These are phyloP conservation scores for Noctua pronuba DNA, from an alignment of 2,888 invertebrate genomes.

Conservation along the genomic window DNA sequence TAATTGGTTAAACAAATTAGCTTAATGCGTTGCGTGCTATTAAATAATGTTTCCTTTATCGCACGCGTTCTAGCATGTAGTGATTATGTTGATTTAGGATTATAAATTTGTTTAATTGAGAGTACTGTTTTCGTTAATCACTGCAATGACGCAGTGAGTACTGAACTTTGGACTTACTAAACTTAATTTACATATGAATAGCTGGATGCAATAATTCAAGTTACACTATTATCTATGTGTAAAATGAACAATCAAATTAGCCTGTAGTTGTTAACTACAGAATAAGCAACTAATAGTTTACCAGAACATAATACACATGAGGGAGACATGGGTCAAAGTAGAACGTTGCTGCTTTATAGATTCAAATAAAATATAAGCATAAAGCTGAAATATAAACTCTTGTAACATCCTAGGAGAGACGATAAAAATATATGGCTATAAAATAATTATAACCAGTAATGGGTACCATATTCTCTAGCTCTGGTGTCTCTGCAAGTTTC, in stretches of 20 bases:
- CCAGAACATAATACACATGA: neutral
- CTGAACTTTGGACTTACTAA: neutral
- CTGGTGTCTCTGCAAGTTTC: neutral
- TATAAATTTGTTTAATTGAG: conserved; percentile 38
- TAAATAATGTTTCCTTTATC: conserved; percentile 48
- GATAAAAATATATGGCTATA: conserved; percentile 3
- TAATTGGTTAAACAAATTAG: conserved; percentile 65
- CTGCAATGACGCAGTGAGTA: neutral
- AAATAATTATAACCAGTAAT: conserved; percentile 6
- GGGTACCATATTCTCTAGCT: neutral
- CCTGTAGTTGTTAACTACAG: neutral
- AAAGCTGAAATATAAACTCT: conserved; percentile 1
- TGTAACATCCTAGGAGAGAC: neutral
- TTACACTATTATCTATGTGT: conserved; percentile 11
- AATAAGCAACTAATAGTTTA: conserved; percentile 3
- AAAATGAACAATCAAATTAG: conserved; percentile 32
- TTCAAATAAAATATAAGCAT: conserved; percentile 15
- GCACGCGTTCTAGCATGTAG: conserved; percentile 37
- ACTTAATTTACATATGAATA: neutral
- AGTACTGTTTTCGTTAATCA: conserved; percentile 9
- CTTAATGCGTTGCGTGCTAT: conserved; percentile 50
- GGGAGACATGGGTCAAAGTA: neutral
- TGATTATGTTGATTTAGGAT: conserved; percentile 46
- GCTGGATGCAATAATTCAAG: neutral
- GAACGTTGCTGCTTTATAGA: conserved; percentile 10